These are phyloP conservation scores for Drosophila subpulchrella DNA, from an alignment of 1,140 invertebrate species.

Conservation along the genomic window DNA sequence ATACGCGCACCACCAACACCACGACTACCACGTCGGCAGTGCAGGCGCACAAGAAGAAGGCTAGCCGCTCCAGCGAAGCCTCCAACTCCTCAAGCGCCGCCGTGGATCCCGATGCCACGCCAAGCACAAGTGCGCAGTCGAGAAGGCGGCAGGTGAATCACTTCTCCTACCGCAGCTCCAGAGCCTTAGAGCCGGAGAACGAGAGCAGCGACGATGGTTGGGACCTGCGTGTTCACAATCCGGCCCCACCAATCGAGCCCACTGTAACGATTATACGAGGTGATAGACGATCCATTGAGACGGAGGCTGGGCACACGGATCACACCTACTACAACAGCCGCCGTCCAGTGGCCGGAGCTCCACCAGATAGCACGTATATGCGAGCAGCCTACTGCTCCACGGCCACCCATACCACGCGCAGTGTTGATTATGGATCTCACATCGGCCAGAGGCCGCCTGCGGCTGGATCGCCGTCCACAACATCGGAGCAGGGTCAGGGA, in stretches of 20 bases:
- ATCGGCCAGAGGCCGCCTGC: slow-evolving; percentile 2
- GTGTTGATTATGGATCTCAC: slow-evolving; percentile 58
- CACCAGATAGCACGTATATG: slow-evolving; percentile 40
- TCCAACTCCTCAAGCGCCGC: slow-evolving; percentile 43
- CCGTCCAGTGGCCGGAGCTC: slow-evolving; percentile 1
- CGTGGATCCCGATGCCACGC: slow-evolving; percentile 60
- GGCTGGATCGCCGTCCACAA: slow-evolving; percentile 15
- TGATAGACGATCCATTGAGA: slow-evolving; percentile 4
- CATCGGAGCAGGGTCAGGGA: slow-evolving; percentile 1
- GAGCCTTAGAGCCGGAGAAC: slow-evolving; percentile 45
- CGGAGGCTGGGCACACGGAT: slow-evolving; percentile 48
- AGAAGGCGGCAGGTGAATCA: slow-evolving; percentile 39
- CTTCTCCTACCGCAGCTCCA: slow-evolving; percentile 14
- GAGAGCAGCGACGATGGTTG: slow-evolving; percentile 71
- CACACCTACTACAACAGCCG: slow-evolving; percentile 67
- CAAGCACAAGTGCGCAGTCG: slow-evolving; percentile 69
- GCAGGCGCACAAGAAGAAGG: slow-evolving; percentile 66
- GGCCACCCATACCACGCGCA: slow-evolving; percentile 66
- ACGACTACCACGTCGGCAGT: slow-evolving; percentile 75
- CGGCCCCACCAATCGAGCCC: slow-evolving; percentile 5
- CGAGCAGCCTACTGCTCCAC: slow-evolving; percentile 58
- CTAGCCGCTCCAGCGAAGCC: slow-evolving; percentile 36
- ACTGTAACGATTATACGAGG: slow-evolving; percentile 10
- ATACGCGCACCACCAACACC: slow-evolving; percentile 79
- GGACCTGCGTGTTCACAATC: slow-evolving; percentile 63